These are phyloP conservation scores for Girardinichthys multiradiatus DNA, from an alignment of 2,113 vertebrate species.

Conservation along the genomic window DNA sequence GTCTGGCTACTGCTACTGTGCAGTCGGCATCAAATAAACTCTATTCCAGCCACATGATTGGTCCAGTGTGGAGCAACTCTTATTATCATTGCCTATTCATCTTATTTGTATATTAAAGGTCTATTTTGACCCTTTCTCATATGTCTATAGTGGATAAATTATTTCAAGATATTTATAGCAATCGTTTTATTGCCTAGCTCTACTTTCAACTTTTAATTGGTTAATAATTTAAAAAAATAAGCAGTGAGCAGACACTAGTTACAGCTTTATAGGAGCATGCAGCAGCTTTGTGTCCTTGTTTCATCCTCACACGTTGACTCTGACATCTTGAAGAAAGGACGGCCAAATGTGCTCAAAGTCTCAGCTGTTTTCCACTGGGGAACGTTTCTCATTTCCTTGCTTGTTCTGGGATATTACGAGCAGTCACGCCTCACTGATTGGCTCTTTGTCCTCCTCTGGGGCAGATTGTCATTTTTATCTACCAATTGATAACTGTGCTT, in stretches of 20 bases:
- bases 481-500: conserved; percentile 75
- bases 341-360: conserved; percentile 36
- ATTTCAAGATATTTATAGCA: no score
- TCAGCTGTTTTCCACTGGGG: conserved; percentile 63
- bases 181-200: no score
- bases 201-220: neutral
- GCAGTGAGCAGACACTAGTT: neutral
- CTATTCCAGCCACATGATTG: no score
- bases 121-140: no score
- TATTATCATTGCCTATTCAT: no score
- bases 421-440: conserved; percentile 72
- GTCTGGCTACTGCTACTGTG: no score
- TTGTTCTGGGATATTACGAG: conserved; percentile 71
- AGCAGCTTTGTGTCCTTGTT: conserved; percentile 20
- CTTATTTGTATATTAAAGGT: no score
- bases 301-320: neutral
- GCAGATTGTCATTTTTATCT: conserved; percentile 79
- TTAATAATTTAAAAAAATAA: neutral
- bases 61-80: no score
- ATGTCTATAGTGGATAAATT: no score
- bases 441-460: conserved; percentile 74
- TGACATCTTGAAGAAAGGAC: conserved; percentile 7
- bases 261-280: neutral
- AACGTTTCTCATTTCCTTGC: conserved; percentile 74
- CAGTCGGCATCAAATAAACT: no score